Percentiles rank a stretch among this genome's conserved stretches.
phyloP scores from a whole-genome alignment of 2,797 vertebrate genomes.

The Platyrinchus mystaceus region DNA sequence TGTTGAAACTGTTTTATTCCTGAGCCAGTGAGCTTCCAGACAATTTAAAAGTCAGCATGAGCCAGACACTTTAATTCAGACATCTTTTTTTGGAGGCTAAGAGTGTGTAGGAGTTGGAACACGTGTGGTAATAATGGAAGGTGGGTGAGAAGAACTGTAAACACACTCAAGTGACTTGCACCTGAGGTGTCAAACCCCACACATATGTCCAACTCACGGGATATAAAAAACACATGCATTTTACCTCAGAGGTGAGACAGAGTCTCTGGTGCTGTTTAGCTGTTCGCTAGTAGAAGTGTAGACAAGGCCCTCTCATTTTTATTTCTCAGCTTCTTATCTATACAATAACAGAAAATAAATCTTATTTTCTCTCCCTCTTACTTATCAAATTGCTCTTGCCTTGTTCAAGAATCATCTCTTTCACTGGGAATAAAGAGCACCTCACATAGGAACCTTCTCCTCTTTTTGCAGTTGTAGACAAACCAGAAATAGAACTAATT shows the following conservation, averaged over 20 bases:
- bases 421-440: not conserved
- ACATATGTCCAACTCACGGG: not conserved
- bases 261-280: not conserved
- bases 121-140: not conserved
- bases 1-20: not conserved
- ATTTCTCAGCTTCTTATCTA: not conserved
- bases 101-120: not conserved
- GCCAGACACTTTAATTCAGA: not conserved
- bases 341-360: not conserved
- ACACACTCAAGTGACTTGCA: not conserved
- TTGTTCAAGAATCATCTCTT: not conserved
- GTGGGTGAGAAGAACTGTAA: rapidly evolving
- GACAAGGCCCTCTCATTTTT: not conserved
- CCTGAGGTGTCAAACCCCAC: not conserved
- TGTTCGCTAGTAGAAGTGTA: not conserved
- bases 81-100: not conserved
- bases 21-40: not conserved
- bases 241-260: not conserved
- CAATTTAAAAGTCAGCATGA: not conserved
- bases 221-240: not conserved
- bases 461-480: not conserved
- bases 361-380: not conserved
- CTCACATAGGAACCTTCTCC: not conserved
- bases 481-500: conserved; percentile 28
- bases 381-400: not conserved